Evolutionary conservation across 2,888 invertebrate species (phyloP).

Genomic region (Ochropleura plecta): DNA sequence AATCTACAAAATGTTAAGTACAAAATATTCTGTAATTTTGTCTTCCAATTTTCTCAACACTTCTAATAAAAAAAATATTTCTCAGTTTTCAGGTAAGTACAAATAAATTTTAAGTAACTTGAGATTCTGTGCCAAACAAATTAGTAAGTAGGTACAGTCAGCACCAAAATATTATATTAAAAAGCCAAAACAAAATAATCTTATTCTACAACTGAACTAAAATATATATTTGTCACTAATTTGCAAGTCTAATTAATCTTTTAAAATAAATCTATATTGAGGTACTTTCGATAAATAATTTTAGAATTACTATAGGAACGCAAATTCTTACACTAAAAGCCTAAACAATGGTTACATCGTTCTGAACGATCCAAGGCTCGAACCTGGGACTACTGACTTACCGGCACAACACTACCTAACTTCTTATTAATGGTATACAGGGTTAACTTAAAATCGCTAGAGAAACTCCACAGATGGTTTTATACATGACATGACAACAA

Average conservation of each 20-base stretch:
- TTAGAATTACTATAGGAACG: slow-evolving; percentile 84
- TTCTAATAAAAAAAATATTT: slow-evolving; percentile 1
- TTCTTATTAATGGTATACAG: slow-evolving; percentile 8
- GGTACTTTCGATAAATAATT: slow-evolving; percentile 76
- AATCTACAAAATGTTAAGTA: slow-evolving; percentile 55
- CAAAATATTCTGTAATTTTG: slow-evolving; percentile 39
- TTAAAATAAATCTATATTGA: slow-evolving; percentile 65
- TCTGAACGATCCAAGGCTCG: slow-evolving; percentile 48
- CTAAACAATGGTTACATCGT: slow-evolving; percentile 48
- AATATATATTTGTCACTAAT: slow-evolving; percentile 38
- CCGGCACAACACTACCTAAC: slow-evolving; percentile 44
- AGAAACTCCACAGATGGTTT: neutral
- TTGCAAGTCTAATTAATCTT: slow-evolving; percentile 18
- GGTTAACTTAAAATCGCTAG: slow-evolving; percentile 3
- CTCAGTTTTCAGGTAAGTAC: slow-evolving; percentile 21
- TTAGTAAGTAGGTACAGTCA: slow-evolving; percentile 51
- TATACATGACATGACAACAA: neutral
- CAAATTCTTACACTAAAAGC: slow-evolving; percentile 73
- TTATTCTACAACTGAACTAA: slow-evolving; percentile 32
- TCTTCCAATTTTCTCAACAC: neutral
- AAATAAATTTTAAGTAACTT: slow-evolving; percentile 26
- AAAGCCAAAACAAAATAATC: slow-evolving; percentile 24
- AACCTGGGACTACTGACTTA: slow-evolving; percentile 35
- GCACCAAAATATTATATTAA: slow-evolving; percentile 29
- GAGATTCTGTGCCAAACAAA: slow-evolving; percentile 43